These are phyloP conservation scores for Virgularia gustaviana DNA, from an alignment of 92 coral and sea anemone species.

Conservation along the genomic window DNA sequence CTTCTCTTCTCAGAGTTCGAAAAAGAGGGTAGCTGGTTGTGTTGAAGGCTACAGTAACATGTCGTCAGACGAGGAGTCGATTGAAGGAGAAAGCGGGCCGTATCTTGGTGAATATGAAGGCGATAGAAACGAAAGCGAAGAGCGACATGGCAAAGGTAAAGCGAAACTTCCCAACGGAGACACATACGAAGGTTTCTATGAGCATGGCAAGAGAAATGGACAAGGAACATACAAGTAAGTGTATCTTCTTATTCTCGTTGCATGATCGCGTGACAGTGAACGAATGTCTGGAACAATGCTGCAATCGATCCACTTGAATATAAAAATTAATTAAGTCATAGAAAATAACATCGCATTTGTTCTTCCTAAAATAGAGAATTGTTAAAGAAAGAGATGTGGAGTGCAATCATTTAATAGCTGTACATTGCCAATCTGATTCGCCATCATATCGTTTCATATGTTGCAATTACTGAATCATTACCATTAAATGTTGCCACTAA, in stretches of 20 bases:
- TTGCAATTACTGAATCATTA: too few relatives aligned
- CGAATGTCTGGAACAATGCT: neutral
- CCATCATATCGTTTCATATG: too few relatives aligned
- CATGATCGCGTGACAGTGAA: neutral
- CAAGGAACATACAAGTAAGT: constrained; percentile 95
- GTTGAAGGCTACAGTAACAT: constrained; percentile 14
- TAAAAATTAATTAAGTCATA: too few relatives aligned
- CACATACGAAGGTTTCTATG: constrained; percentile 80
- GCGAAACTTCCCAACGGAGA: constrained; percentile 96
- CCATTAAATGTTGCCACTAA: too few relatives aligned
- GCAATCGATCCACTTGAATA: neutral
- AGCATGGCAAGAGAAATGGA: constrained; percentile 87
- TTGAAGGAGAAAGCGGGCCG: constrained; percentile 74
- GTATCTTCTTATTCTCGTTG: neutral
- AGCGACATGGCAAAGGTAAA: constrained; percentile 93
- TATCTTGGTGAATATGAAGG: constrained; percentile 97
- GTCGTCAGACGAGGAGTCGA: constrained; percentile 91
- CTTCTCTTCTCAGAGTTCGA: neutral
- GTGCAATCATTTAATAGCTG: too few relatives aligned
- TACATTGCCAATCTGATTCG: too few relatives aligned
- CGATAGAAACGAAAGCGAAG: constrained; percentile 82
- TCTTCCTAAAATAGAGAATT: too few relatives aligned
- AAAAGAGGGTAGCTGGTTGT: neutral
- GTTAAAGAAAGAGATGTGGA: too few relatives aligned
- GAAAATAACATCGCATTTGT: too few relatives aligned